Evolutionary conservation across 2,888 invertebrate species (phyloP).

Genomic region (Entomobrya multifasciata): DNA sequence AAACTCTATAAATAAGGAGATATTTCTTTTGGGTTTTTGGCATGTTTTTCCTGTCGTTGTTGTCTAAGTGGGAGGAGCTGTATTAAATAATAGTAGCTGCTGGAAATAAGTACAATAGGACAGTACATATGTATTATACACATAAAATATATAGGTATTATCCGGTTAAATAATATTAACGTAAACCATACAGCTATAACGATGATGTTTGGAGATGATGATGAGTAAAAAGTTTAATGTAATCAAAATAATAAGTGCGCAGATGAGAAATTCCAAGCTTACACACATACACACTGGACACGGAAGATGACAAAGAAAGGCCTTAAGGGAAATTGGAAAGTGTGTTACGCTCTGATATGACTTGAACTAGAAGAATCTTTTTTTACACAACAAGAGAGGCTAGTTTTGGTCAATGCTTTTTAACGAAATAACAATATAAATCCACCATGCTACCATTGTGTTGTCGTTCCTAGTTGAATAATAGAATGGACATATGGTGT

Average conservation of each 20-base stretch:
- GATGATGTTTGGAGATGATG: background rate
- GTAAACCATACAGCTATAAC: background rate
- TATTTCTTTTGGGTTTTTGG: conserved; percentile 35
- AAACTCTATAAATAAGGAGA: conserved; percentile 51
- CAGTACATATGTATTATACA: conserved; percentile 1
- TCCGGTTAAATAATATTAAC: background rate
- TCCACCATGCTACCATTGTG: conserved; percentile 22
- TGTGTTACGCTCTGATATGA: conserved; percentile 58
- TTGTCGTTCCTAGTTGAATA: conserved; percentile 8
- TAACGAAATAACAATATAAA: conserved; percentile 23
- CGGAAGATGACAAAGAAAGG: conserved; percentile 15
- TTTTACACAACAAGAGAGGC: background rate
- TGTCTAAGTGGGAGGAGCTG: conserved; percentile 47
- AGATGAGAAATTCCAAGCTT: background rate
- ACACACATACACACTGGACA: background rate
- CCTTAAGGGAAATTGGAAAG: conserved; percentile 58
- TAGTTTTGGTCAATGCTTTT: conserved; percentile 27
- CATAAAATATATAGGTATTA: background rate
- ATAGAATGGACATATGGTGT: background rate
- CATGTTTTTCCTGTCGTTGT: conserved; percentile 44
- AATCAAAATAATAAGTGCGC: conserved; percentile 28
- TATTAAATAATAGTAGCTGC: conserved; percentile 44
- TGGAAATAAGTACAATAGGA: background rate
- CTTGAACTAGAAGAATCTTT: conserved; percentile 40
- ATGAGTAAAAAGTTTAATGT: conserved; percentile 20